Conservation (phyloP, 1,140 invertebrate genomes). For the Calosoma granatense region DNA sequence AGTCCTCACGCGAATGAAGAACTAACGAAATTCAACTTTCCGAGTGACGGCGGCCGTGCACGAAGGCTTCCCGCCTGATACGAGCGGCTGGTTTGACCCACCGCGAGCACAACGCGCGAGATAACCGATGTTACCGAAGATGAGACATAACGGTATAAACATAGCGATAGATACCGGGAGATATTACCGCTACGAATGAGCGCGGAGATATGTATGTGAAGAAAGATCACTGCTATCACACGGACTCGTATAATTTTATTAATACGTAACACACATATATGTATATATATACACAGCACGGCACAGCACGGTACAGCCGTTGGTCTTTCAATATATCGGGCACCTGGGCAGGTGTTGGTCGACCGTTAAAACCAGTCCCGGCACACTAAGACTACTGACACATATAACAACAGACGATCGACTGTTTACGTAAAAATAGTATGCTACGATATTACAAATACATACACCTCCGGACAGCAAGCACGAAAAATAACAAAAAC, state of each 20-base stretch:
- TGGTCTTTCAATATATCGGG: background rate
- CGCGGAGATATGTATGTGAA: background rate
- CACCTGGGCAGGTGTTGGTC: background rate
- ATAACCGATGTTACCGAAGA: background rate
- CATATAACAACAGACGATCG: background rate
- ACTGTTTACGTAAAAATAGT: background rate
- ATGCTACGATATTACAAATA: too few relatives aligned
- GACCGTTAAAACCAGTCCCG: background rate
- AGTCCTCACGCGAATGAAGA: background rate
- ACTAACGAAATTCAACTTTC: background rate
- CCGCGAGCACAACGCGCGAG: background rate
- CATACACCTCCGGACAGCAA: too few relatives aligned
- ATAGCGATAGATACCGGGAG: background rate
- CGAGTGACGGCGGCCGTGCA: background rate
- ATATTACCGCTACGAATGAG: background rate
- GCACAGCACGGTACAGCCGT: too few relatives aligned
- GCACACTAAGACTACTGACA: background rate
- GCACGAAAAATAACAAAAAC: too few relatives aligned
- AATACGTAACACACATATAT: too few relatives aligned
- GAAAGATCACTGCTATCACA: constrained; percentile 19
- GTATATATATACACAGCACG: too few relatives aligned
- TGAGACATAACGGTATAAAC: background rate
- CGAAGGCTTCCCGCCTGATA: background rate
- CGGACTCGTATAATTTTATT: background rate
- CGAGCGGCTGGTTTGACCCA: background rate